A percentile compares a stretch with the other conserved stretches of the same genome.
Conservation (phyloP, 2,113 vertebrate species). For the Nothobranchius furzeri region DNA sequence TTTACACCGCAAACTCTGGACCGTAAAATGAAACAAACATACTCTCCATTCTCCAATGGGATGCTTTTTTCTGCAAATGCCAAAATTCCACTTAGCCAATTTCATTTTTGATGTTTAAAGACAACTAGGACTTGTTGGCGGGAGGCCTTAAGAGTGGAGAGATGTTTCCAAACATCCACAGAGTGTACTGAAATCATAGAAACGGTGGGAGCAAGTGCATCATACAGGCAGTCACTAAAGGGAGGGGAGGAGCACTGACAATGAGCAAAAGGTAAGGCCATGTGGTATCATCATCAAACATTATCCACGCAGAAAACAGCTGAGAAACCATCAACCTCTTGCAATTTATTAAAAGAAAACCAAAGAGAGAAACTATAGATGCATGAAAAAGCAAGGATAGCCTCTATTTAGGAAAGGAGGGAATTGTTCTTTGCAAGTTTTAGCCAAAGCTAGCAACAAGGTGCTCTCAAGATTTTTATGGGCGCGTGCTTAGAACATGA, state of each 20-base stretch:
- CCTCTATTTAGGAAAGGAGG: neutral
- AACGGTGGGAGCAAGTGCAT: slow-evolving; percentile 56
- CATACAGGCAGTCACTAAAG: slow-evolving; percentile 51
- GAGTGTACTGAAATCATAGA: slow-evolving; percentile 16
- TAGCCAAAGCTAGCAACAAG: neutral
- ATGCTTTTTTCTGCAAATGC: slow-evolving; percentile 24
- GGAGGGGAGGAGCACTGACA: slow-evolving; percentile 52
- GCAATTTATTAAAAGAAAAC: slow-evolving; percentile 12
- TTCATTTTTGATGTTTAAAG: neutral
- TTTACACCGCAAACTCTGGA: slow-evolving; percentile 4
- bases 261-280: slow-evolving; percentile 58
- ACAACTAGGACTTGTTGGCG: neutral
- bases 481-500: slow-evolving; percentile 25
- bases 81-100: neutral
- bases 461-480: slow-evolving; percentile 4
- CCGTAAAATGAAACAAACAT: slow-evolving; percentile 32
- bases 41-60: slow-evolving; percentile 41
- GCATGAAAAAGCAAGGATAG: neutral
- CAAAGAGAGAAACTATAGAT: neutral
- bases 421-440: slow-evolving; percentile 7
- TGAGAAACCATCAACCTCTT: neutral
- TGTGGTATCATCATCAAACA: slow-evolving; percentile 68
- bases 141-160: slow-evolving; percentile 43
- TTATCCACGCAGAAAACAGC: slow-evolving; percentile 15
- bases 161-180: slow-evolving; percentile 40